Evolutionary conservation across 1,140 invertebrate species (phyloP).

Genomic region (Homalodisca vitripennis): DNA sequence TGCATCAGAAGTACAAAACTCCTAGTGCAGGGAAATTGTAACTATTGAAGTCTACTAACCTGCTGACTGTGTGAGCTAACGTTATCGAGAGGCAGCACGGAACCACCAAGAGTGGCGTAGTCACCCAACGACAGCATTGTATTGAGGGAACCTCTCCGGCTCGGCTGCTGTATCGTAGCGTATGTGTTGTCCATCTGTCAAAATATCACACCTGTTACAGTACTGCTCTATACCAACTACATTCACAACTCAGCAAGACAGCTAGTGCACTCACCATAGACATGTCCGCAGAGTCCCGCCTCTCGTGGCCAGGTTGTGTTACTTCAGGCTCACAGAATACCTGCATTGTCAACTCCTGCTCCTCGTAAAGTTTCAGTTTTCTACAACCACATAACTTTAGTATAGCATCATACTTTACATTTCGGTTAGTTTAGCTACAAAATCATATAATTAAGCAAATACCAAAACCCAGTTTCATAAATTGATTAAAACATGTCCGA

Average conservation of each 20-base stretch:
- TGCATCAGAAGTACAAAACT: no score
- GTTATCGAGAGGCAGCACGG: conserved; percentile 44
- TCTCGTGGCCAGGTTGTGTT: conserved; percentile 48
- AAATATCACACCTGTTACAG: background rate
- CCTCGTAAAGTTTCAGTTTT: conserved; percentile 87
- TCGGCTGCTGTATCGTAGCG: conserved; percentile 78
- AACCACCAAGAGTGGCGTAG: conserved; percentile 67
- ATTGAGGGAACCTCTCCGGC: conserved; percentile 51
- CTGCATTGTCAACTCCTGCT: conserved; percentile 91
- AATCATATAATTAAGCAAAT: no score
- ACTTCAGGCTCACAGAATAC: conserved; percentile 79
- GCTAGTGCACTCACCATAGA: conserved; percentile 54
- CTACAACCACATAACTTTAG: conserved; percentile 49
- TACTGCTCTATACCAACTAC: no score
- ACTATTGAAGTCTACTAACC: no score
- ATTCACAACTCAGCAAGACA: no score
- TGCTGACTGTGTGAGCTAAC: conserved; percentile 49
- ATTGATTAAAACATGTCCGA: no score
- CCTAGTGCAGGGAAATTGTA: no score
- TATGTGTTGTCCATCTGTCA: conserved; percentile 73
- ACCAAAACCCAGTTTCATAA: no score
- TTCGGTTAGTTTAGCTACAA: no score
- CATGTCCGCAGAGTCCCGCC: conserved; percentile 52
- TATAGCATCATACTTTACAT: no score
- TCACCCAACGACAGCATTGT: conserved; percentile 50